Percentiles rank a stretch among this genome's conserved stretches.
These are phyloP conservation scores for Charanyca ferruginea DNA, from an alignment of 2,888 invertebrate species.

Conservation along the genomic window DNA sequence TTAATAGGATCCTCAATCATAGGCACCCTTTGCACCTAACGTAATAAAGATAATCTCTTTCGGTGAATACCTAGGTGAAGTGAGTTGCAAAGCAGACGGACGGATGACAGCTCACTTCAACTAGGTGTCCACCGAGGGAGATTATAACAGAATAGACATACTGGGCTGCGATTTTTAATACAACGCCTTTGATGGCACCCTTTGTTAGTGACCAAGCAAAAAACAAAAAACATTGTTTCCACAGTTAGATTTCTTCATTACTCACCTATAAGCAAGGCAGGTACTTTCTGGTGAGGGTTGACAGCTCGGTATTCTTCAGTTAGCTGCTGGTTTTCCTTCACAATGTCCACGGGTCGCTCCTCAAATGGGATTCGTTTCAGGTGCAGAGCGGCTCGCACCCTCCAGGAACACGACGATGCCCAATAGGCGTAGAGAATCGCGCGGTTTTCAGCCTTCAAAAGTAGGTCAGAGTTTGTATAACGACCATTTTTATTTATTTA, in stretches of 20 bases:
- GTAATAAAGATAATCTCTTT: too few species aligned
- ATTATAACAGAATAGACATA: too few species aligned
- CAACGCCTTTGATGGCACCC: background rate
- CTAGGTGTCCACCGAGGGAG: too few species aligned
- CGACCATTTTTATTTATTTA: conserved; percentile 1
- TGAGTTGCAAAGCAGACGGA: too few species aligned
- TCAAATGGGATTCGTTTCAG: conserved; percentile 81
- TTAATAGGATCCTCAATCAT: background rate
- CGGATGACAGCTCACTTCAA: too few species aligned
- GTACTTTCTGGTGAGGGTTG: conserved; percentile 87
- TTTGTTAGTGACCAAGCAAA: background rate
- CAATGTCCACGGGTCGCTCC: conserved; percentile 81
- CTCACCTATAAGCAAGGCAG: conserved; percentile 85
- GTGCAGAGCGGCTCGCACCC: conserved; percentile 86
- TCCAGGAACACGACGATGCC: conserved; percentile 92
- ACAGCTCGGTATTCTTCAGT: conserved; percentile 79
- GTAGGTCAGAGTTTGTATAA: conserved; percentile 7
- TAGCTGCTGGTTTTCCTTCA: conserved; percentile 74
- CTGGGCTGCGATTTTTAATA: too few species aligned
- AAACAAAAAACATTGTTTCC: background rate
- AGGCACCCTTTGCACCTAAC: background rate
- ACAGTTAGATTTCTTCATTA: background rate
- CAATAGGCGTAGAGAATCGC: conserved; percentile 89
- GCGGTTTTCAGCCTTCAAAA: conserved; percentile 68
- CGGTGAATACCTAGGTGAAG: too few species aligned